Base-by-base conservation (phyloP, 2,113 vertebrate species). In the Sakesphorus luctuosus region DNA sequence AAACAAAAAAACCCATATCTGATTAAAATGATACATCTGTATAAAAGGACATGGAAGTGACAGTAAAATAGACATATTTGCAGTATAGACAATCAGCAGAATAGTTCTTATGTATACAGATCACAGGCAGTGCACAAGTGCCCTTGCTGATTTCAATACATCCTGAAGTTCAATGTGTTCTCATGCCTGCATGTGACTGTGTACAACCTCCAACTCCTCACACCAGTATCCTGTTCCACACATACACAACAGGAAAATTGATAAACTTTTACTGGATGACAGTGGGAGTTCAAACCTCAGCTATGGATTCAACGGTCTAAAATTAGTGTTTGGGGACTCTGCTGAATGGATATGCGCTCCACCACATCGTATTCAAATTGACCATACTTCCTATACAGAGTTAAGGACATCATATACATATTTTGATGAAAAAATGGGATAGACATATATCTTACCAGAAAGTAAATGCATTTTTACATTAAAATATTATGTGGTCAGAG, bases 1-100 rank as follows among this genome's bases (percentile, higher is more conserved):
- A 25, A 61, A 62, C 6, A 35, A 28, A 38, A 31, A 2, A 9
- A 0, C 2, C 1, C 10, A 26, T 18, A 7, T 40, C 49, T 68
- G 47, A 82, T 62, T 43, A 90, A 96, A 86, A 67, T 71, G 33
- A 24, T 20, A 21, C 8, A 6, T 29, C 20, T 80, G 6, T 68
- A 25, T 33, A 84, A 67, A 63, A 19, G 35, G 10, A 46, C 38
- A 29, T 36, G 16, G 10, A 29, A 76, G 35, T 36, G 23, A 56
- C 24, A 71, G 50, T 38, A 62, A 77, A 86, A 80, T 2, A 63
- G 68, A 49, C 2, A 31, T 18, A 82, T 43, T 33, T 77, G 12
- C 25, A 56, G 25, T 24, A 35, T 3, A 88, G 86, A 31, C 8
- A 33, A 35, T 28, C 7, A 56, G 19, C 44, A 72, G 25, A 59